Conservation (phyloP, 2,888 invertebrate genomes). For the Pandemis corylana region DNA sequence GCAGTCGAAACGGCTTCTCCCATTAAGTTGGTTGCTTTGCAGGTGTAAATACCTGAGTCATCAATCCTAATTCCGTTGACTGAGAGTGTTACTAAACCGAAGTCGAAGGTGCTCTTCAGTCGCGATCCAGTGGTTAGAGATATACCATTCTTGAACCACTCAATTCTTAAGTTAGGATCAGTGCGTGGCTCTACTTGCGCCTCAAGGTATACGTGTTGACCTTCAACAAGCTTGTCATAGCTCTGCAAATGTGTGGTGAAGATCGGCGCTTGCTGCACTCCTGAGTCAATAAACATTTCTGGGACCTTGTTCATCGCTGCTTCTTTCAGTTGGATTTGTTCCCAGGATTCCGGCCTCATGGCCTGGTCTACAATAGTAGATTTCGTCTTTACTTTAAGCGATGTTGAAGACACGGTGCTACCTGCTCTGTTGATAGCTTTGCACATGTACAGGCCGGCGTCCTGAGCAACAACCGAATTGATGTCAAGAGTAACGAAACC, state of each 20-base stretch:
- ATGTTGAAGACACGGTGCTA: constrained; percentile 96
- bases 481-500: constrained; percentile 97
- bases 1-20: constrained; percentile 98
- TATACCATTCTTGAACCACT: constrained; percentile 97
- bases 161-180: constrained; percentile 94
- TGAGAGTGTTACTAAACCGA: constrained; percentile 97
- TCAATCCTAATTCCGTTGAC: constrained; percentile 94
- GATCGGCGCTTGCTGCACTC: constrained; percentile 96
- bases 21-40: constrained; percentile 95
- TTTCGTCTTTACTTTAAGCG: constrained; percentile 94
- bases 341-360: constrained; percentile 96
- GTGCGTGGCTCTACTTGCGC: constrained; percentile 96
- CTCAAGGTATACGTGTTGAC: constrained; percentile 93
- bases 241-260: constrained; percentile 96
- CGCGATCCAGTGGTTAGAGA: constrained; percentile 94
- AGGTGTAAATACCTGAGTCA: constrained; percentile 98
- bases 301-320: constrained; percentile 96
- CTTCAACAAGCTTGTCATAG: constrained; percentile 92
- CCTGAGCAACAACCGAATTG: constrained; percentile 93
- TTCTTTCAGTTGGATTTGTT: constrained; percentile 95
- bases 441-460: constrained; percentile 97
- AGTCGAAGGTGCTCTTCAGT: constrained; percentile 97
- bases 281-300: constrained; percentile 93
- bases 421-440: constrained; percentile 97
- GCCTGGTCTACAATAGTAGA: constrained; percentile 93